Conservation (phyloP, 2,797 vertebrate species). For the Allochrocebus solatus region DNA sequence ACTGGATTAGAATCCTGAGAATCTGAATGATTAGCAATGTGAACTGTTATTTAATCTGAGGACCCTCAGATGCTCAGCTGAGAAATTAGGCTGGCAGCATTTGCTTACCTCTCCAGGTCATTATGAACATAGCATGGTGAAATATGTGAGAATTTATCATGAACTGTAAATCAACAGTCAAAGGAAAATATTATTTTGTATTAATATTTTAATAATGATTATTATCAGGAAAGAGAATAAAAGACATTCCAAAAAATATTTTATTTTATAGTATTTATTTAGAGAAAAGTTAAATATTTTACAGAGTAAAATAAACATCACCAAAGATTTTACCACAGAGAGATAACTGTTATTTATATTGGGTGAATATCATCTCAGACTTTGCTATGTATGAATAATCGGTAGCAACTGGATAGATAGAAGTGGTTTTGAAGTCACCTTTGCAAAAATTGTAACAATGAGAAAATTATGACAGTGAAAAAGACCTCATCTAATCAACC, state of each 20-base stretch:
- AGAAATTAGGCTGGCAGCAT: background rate
- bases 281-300: background rate
- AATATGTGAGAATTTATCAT: background rate
- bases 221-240: background rate
- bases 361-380: background rate
- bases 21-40: background rate
- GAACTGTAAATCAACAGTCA: background rate
- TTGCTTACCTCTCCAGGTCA: no score
- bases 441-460: background rate
- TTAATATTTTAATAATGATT: background rate
- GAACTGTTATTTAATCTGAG: background rate
- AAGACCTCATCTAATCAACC: background rate
- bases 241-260: background rate
- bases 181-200: background rate
- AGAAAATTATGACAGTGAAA: background rate
- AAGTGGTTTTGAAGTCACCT: background rate
- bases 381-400: background rate
- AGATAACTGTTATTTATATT: background rate
- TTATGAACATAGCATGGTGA: background rate
- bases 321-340: background rate
- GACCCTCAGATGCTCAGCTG: background rate
- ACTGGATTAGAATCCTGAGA: background rate
- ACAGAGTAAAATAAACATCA: background rate
- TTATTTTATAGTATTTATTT: slow-evolving; percentile 18
- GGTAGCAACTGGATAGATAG: background rate